Base-by-base conservation (phyloP, 1,140 invertebrate genomes). In the Neodiprion virginianus region DNA sequence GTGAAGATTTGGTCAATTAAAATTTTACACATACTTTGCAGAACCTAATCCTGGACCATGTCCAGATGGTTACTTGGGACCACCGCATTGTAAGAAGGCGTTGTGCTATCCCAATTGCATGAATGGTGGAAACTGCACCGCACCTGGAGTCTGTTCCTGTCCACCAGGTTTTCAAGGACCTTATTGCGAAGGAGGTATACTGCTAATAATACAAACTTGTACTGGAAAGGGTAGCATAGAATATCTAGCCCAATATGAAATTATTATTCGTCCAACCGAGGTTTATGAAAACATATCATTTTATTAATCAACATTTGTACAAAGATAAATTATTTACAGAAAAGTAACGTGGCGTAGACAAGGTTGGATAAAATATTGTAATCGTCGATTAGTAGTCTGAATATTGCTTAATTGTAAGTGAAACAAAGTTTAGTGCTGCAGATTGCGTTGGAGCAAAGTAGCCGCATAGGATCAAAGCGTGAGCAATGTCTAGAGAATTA, bases 41-140 rank as follows among this genome's bases (percentile, higher is more conserved):
- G 95, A 94, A 80, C 94, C 95, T 23, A 96, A 96, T 90, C 94
- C 95, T 69, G 95, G 96, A 86, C 93, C 95, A 78, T 98, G 96
- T 87, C 93, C 94, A 21, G 94, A 96, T 83, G 96, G 96, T 14
- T 97, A 97, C 82, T 93, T 96, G 90, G 96, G 96, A 9, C 87
- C 86, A 9, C 95, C 94, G 76, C 94, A 96, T 84, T 97, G 96
- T 79, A 91, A 94, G 80, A 96, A 94, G 76, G 96, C 96, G 23
- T 89, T 97, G 7, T 98, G 96, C 83, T 97, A 97, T 89, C 96
- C 96, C 53, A 94, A 95, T 82, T 97, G 96, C 83, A 93, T 97
- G 92, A 97, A 97, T 85, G 96, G 96, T 4, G 96, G 96, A 1
- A 95, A 93, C 81, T 97, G 96, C 84, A 95, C 95, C 47, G 94